Evolutionary conservation across 53 echinoderm and acorn worm species (phyloP), one percentile per base, ranked within the genome.

Genomic region (Arbacia lixula): DNA sequence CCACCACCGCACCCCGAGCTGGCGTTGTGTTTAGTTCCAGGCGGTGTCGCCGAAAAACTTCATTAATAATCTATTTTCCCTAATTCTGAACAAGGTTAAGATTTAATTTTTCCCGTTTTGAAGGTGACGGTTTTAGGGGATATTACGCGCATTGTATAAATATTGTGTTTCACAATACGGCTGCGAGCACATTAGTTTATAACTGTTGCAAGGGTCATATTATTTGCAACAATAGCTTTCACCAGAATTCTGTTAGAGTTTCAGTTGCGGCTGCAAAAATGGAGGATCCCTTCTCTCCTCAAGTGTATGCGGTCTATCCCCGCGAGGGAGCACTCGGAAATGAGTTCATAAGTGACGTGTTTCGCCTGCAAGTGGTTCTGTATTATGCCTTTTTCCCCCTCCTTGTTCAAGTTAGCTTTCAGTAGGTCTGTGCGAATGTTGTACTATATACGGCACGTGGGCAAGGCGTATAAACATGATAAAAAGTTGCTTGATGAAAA

Each of bases 131-230:
- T 56, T 20, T 20, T 4, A 20, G 57, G 12, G 38, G 55, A 58
- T 77, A 57, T 77, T 57, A 58, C 77, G 77, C 77, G 58, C 58
- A 38, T 57, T 58, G 58, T 77, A 58, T 37, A 77, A 77, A 77
- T 77, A 77, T 77, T 77, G 77, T 77, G 55, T 35, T 77, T 58
- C 77, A 58, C 57, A 77, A 77, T 42, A 77, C 38, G 74, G 58
- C 58, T 77, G n/a, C 12, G 20, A 58, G 58, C 57, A 14, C 30
- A 40, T 57, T 77, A 57, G 39, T 34, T 77, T 77, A 58, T 77
- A 77, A 77, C 77, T 57, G 77, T 77, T 39, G 28, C 77, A 77
- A 57, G 77, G 77, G 60, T 57, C 60, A 36, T 10, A 33, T 32
- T 36, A 57, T 36, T 77, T 58, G 77, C 39, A 77, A 77, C 77